phyloP scores from a whole-genome alignment of 1,140 invertebrate genomes.

The Apis cerana region DNA sequence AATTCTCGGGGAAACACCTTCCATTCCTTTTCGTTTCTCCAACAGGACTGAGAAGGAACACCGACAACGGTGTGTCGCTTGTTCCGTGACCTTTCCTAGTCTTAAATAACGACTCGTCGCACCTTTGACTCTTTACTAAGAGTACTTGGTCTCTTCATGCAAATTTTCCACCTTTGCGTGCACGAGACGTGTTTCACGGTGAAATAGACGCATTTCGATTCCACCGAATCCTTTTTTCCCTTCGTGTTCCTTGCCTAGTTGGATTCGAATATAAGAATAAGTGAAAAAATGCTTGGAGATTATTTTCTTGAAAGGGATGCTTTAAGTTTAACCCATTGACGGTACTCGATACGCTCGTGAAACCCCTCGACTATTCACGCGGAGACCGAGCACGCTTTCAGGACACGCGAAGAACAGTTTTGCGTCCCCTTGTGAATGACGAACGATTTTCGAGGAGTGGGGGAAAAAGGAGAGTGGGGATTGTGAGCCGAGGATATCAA shows the following conservation, averaged over 20 bases:
- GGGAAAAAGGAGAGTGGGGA: not conserved
- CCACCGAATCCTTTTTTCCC: not conserved
- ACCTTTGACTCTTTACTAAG: not conserved
- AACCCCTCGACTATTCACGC: conserved; percentile 22
- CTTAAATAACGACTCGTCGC: not conserved
- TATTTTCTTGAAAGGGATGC: not conserved
- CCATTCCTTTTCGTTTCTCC: not conserved
- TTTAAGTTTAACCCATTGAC: conserved; percentile 43
- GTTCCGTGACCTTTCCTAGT: not conserved
- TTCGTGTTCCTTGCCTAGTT: no score
- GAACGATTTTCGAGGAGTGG: not conserved
- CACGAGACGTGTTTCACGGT: not conserved
- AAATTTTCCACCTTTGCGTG: not conserved
- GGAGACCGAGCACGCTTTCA: conserved; percentile 6
- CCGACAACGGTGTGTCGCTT: not conserved
- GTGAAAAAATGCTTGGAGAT: not conserved
- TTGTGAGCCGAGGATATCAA: not conserved
- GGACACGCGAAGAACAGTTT: conserved; percentile 1
- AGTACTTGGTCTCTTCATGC: not conserved
- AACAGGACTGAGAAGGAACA: not conserved
- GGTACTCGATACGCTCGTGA: conserved; percentile 17
- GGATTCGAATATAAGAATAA: not conserved
- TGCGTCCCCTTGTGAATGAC: conserved; percentile 1
- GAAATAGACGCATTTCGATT: not conserved
- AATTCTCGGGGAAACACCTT: not conserved